A percentile compares a stretch with the other conserved stretches of the same genome.
These are phyloP conservation scores for Chaenodraco wilsoni DNA, from an alignment of 2,797 vertebrate species.

Conservation along the genomic window DNA sequence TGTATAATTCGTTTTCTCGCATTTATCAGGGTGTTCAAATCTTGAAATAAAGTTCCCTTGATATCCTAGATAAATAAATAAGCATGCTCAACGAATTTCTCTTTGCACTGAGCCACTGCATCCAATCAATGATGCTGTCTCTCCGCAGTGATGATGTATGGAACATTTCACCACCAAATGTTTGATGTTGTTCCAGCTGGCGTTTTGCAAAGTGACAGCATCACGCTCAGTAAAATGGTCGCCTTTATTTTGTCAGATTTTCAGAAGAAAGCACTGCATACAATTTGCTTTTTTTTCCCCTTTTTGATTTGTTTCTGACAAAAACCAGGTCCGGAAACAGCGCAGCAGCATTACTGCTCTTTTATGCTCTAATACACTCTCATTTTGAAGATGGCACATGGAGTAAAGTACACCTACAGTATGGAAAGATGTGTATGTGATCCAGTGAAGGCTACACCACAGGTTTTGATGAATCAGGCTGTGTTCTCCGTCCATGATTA, in stretches of 20 bases:
- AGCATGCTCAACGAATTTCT: conserved; percentile 10
- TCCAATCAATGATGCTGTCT: conserved; percentile 11
- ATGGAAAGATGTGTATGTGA: conserved; percentile 29
- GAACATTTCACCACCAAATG: conserved; percentile 12
- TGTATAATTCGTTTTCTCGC: conserved; percentile 43
- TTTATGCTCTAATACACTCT: conserved; percentile 3
- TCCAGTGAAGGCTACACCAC: conserved; percentile 30
- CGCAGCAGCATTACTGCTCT: background rate
- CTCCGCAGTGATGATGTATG: conserved; percentile 7
- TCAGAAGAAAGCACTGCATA: background rate
- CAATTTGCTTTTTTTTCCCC: background rate
- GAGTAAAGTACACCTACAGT: conserved; percentile 1
- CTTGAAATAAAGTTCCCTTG: conserved; percentile 23
- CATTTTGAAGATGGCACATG: background rate
- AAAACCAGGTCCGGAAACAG: background rate
- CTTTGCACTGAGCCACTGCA: background rate
- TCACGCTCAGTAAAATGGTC: background rate
- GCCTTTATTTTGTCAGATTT: background rate
- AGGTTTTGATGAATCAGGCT: conserved; percentile 55
- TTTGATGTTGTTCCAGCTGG: conserved; percentile 5
- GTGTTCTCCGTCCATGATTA: conserved; percentile 35
- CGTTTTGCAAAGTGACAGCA: background rate
- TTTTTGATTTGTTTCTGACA: conserved; percentile 10
- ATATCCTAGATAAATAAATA: conserved; percentile 37
- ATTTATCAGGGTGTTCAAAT: conserved; percentile 43